Evolutionary conservation across 2,888 invertebrate genomes (phyloP), one percentile per base, ranked within the genome.

Genomic region (Tridacna crocea): DNA sequence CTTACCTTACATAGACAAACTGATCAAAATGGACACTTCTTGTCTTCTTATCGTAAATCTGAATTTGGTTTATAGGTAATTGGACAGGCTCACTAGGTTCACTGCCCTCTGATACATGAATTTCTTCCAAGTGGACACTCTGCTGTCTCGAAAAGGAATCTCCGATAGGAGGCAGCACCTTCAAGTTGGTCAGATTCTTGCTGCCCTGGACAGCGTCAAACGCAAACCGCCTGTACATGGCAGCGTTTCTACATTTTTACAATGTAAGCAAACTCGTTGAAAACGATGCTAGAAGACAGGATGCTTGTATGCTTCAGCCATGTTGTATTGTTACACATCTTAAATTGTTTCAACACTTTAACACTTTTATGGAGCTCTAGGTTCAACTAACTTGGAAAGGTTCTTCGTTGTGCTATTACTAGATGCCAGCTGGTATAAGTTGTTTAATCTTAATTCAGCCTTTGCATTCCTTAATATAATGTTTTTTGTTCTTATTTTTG

Each of bases 21-120:
- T 86, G 81, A 65, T 86, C 85, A 76, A 86, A 86, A 48, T 86
- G 85, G 19, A 86, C 85, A 65, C 77, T 83, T 55, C 77, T 86
- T 8, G 81, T 81, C 51, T 72, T 79, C 47, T 82, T 83, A 65
- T 81, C 77, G 19, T 81, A 61, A 22, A 86, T 86, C 76, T 83
- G 79, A 61, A 86, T 75, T 73, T 75, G 81, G n/a, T 83, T 79
- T 15, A 86, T 81, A 8, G 82, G 82, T 27, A 70, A 70, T 0
- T 68, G 82, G 55, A 80, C 79, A 8, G 60, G 58, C 12, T 51
- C 63, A 51, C 76, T 80, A 3, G 68, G 80, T 65, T 74, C 65
- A 46, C 80, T 80, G 15, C 79, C 79, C 27, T 85, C 82, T n/a
- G 80, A 80, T 10, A 85, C 72, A 26, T 77, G 47, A 12, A 80